Percentiles rank a stretch among this genome's conserved stretches.
These are phyloP conservation scores for Lithodes maja DNA, from an alignment of 2,888 invertebrate genomes.

Conservation along the genomic window DNA sequence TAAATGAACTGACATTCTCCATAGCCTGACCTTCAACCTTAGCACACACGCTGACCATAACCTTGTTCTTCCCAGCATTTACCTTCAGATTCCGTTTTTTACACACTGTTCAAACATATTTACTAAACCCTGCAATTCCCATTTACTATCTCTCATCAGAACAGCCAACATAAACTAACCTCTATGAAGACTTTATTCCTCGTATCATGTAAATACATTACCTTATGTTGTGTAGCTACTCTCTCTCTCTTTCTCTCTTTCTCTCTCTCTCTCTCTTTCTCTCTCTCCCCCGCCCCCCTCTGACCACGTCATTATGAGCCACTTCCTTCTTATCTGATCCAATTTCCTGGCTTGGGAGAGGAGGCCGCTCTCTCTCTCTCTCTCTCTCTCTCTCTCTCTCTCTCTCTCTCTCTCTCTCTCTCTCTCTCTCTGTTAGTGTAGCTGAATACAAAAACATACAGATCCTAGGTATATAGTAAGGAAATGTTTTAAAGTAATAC, in stretches of 20 bases:
- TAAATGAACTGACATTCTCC: no score
- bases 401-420: slow-evolving; percentile 18
- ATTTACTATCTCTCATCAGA: no score
- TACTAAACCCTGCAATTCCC: no score
- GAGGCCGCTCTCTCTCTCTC: neutral
- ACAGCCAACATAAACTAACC: no score
- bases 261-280: slow-evolving; percentile 8
- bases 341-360: slow-evolving; percentile 53
- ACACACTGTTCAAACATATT: neutral
- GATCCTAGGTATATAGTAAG: no score
- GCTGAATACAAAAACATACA: no score
- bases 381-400: slow-evolving; percentile 21
- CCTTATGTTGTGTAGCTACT: neutral
- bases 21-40: no score
- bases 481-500: no score
- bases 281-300: slow-evolving; percentile 16
- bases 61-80: slow-evolving; percentile 4
- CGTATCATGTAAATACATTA: no score
- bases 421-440: slow-evolving; percentile 23
- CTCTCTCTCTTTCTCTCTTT: slow-evolving; percentile 19
- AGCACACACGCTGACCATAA: no score
- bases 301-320: slow-evolving; percentile 57
- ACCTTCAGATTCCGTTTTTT: neutral
- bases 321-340: slow-evolving; percentile 60
- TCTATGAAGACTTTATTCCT: no score